Evolutionary conservation across 2,888 invertebrate species (phyloP).

Genomic region (Agriopis leucophaearia): DNA sequence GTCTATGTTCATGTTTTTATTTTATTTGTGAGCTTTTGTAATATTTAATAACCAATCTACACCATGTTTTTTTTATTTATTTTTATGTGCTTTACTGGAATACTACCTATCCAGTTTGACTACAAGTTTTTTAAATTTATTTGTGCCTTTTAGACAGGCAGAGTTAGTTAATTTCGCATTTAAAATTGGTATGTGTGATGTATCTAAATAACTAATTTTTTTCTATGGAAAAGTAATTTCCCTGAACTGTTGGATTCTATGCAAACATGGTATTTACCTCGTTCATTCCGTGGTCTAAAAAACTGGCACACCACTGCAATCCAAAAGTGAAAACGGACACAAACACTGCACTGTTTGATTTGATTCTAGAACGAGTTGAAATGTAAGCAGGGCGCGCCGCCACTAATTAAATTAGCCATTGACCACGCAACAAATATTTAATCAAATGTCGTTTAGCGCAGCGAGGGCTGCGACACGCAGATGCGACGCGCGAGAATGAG

Average conservation of each 20-base stretch:
- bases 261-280: constrained; percentile 41
- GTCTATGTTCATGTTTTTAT: no score
- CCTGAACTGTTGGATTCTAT: not conserved
- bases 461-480: constrained; percentile 22
- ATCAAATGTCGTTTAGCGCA: constrained; percentile 42
- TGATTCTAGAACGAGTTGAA: constrained; percentile 47
- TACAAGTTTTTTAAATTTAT: no score
- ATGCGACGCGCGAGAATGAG: constrained; percentile 59
- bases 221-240: not conserved
- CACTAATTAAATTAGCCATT: constrained; percentile 71
- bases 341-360: constrained; percentile 49
- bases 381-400: constrained; percentile 45
- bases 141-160: no score
- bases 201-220: not conserved
- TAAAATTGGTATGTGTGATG: not conserved
- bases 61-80: no score
- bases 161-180: not conserved
- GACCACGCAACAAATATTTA: constrained; percentile 53
- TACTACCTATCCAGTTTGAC: no score
- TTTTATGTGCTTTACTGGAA: no score
- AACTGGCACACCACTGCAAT: constrained; percentile 64
- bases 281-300: constrained; percentile 42
- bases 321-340: constrained; percentile 64
- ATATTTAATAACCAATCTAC: no score
- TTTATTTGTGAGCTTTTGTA: no score